These are phyloP conservation scores for Limonius californicus DNA, from an alignment of 1,140 invertebrate species.

Conservation along the genomic window DNA sequence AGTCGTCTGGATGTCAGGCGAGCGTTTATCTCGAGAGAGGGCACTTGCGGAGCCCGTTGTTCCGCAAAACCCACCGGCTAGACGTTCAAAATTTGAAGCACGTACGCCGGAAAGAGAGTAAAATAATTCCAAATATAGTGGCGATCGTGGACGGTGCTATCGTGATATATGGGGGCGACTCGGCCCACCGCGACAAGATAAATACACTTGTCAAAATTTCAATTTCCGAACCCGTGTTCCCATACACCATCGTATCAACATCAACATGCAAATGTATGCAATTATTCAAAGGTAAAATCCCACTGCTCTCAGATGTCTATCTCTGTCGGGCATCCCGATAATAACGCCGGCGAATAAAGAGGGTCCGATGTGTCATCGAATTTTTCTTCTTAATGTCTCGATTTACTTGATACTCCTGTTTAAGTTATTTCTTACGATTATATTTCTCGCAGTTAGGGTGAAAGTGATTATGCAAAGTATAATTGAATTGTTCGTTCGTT, in stretches of 20 bases:
- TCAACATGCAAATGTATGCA: slow-evolving; percentile 36
- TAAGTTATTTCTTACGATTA: not conserved
- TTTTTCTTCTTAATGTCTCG: not conserved
- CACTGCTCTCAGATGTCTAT: not conserved
- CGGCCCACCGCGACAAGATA: slow-evolving; percentile 38
- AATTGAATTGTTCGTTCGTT: not conserved
- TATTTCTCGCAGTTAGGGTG: not conserved
- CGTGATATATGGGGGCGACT: slow-evolving; percentile 33
- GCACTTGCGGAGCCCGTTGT: no score
- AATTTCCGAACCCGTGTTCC: slow-evolving; percentile 41
- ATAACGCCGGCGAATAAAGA: not conserved
- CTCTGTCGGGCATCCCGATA: not conserved
- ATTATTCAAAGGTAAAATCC: slow-evolving; percentile 17
- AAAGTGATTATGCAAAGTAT: slow-evolving; percentile 2
- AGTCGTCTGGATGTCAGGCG: no score
- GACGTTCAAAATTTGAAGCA: not conserved
- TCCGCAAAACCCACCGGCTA: not conserved
- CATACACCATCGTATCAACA: slow-evolving; percentile 20
- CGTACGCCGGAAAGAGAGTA: not conserved
- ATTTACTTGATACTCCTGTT: not conserved
- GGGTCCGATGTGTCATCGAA: not conserved
- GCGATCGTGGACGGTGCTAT: slow-evolving; percentile 20
- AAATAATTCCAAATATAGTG: slow-evolving; percentile 15
- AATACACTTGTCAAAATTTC: slow-evolving; percentile 46
- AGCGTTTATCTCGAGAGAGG: no score